Evolutionary conservation across 2,797 vertebrate genomes (phyloP).

Genomic region (Enteromius treurensis): DNA sequence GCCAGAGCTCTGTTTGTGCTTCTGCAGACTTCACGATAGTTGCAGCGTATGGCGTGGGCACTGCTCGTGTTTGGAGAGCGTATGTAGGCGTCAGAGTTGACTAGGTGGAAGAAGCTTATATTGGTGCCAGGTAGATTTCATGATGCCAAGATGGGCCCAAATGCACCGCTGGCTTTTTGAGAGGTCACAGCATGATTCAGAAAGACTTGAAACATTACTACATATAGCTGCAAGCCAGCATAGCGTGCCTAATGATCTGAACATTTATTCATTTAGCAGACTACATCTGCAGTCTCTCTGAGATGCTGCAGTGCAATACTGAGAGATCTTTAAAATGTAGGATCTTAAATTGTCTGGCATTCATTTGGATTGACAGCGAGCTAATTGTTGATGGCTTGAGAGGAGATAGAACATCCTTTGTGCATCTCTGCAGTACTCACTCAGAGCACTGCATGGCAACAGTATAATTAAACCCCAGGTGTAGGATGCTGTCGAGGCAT

Average conservation of each 20-base stretch:
- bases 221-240: neutral
- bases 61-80: slow-evolving; percentile 8
- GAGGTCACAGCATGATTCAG: neutral
- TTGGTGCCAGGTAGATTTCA: slow-evolving; percentile 22
- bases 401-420: neutral
- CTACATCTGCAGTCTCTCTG: neutral
- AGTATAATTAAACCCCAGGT: slow-evolving; percentile 58
- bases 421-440: slow-evolving; percentile 57
- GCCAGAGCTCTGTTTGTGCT: slow-evolving; percentile 57
- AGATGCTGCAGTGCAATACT: neutral
- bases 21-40: slow-evolving; percentile 19
- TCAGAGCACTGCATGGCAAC: slow-evolving; percentile 67
- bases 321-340: neutral
- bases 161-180: neutral
- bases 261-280: neutral
- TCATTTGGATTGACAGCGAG: slow-evolving; percentile 10
- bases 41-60: slow-evolving; percentile 38
- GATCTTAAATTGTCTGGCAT: neutral
- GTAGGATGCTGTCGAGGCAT: slow-evolving; percentile 46
- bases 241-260: neutral
- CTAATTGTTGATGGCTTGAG: neutral
- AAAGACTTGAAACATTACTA: neutral
- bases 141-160: neutral
- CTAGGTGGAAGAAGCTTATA: neutral
- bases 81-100: slow-evolving; percentile 27